Evolutionary conservation across 2,888 invertebrate genomes (phyloP), one percentile per base, ranked within the genome.

Genomic region (Drosophila greeni): DNA sequence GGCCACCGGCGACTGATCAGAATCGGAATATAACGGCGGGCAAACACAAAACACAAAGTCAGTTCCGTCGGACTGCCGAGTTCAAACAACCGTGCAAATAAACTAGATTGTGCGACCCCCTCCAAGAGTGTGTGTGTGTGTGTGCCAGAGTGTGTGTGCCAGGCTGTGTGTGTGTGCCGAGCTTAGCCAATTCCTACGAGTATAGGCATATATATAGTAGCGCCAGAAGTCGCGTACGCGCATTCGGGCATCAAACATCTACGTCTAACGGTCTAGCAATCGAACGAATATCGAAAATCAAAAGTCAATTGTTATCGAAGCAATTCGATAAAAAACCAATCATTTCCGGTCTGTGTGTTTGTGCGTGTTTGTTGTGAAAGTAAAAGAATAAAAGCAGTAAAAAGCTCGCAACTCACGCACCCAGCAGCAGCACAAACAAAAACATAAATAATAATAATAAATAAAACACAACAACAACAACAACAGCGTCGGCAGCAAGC

Each of bases 191-290:
- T 74, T 58, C 66, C 68, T 67, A 58, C 54, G 33, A 66, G 54
- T 68, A 76, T 66, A 70, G 65, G 70, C 59, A 58, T 82, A 82
- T 80, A 79, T 82, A 82, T 68, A 82, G 77, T 64, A 73, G 78
- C 77, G 81, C 75, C 78, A 74, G 70, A 77, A 80, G 71, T 77
- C 74, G 82, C 66, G 48, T 64, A 52, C 66, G 83, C 68, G 80
- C 83, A 79, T 82, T 79, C 78, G 69, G 74, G 56, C 64, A 59
- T 61, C 67, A 55, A 79, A 68, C 77, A 61, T 69, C 77, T 70
- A 45, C 12, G 68, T 60, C 60, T 24, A 70, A 74, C 71, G 66
- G 59, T 69, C 51, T 69, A 40, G 8, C 26, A 34, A 47, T 62
- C 47, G 40, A 61, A 60, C 60, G 42, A 42, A 42, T 39, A 16